Evolutionary conservation across 2,888 invertebrate genomes (phyloP).

Genomic region (Drosophila niveifrons): DNA sequence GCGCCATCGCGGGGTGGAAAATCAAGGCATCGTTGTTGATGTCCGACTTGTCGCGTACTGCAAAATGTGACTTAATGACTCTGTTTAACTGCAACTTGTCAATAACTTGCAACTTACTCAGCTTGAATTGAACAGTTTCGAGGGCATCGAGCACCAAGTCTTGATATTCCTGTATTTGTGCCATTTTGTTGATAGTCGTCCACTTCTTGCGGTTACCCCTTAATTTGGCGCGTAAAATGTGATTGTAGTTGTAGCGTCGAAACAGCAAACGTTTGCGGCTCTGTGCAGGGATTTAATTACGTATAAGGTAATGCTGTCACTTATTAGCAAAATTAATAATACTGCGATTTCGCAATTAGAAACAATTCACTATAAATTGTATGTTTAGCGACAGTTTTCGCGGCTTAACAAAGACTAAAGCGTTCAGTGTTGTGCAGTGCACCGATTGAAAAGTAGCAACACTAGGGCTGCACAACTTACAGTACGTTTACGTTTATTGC

Average conservation of each 20-base stretch:
- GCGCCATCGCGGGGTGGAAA: conserved; percentile 95
- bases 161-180: conserved; percentile 82
- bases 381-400: conserved; percentile 37
- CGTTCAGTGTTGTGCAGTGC: conserved; percentile 24
- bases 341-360: conserved; percentile 29
- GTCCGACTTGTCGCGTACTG: conserved; percentile 88
- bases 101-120: conserved; percentile 75
- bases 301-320: conserved; percentile 18
- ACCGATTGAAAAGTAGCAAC: conserved; percentile 6
- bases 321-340: neutral
- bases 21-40: conserved; percentile 88
- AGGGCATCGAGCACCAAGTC: conserved; percentile 83
- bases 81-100: neutral
- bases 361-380: conserved; percentile 14
- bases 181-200: conserved; percentile 55
- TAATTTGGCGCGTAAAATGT: conserved; percentile 75
- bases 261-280: conserved; percentile 33
- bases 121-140: conserved; percentile 84
- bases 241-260: conserved; percentile 35
- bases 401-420: conserved; percentile 54
- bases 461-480: conserved; percentile 48
- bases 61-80: conserved; percentile 1
- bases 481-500: conserved; percentile 4
- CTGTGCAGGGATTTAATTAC: conserved; percentile 27
- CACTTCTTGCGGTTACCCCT: conserved; percentile 17